Evolutionary conservation across 2,888 invertebrate species (phyloP).

Genomic region (Apodemia zela): DNA sequence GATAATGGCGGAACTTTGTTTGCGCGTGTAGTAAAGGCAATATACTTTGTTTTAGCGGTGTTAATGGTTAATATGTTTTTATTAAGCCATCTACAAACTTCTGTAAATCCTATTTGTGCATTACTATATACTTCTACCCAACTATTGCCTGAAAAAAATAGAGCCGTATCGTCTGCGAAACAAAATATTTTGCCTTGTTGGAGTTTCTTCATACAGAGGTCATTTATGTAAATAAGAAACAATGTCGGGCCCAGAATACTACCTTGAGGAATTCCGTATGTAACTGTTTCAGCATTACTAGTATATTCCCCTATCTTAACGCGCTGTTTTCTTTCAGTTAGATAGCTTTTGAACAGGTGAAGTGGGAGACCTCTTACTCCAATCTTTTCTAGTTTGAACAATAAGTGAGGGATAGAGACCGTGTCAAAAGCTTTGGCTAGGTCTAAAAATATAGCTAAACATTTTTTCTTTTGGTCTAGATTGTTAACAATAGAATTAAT

Average conservation of each 20-base stretch:
- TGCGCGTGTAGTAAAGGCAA: not conserved
- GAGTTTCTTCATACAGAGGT: not conserved
- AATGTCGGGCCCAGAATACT: not conserved
- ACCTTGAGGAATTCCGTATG: not conserved
- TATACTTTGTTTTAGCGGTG: not conserved
- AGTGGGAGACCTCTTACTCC: conserved; percentile 2
- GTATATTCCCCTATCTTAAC: conserved; percentile 3
- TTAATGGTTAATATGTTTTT: conserved; percentile 13
- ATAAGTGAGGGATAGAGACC: conserved; percentile 35
- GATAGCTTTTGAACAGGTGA: not conserved
- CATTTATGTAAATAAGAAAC: not conserved
- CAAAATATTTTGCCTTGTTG: not conserved
- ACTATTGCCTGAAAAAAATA: not conserved
- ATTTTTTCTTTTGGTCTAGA: not conserved
- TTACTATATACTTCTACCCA: not conserved
- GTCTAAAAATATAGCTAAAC: not conserved
- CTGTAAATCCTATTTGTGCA: not conserved
- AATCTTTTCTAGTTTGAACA: conserved; percentile 35
- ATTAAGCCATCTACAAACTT: not conserved
- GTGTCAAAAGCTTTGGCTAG: conserved; percentile 10
- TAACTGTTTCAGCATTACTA: not conserved
- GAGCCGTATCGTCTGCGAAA: conserved; percentile 2
- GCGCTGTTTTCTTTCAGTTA: not conserved
- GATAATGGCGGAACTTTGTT: not conserved
- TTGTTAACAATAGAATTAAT: not conserved